Evolutionary conservation across 2,888 invertebrate genomes (phyloP).

Genomic region (Vanessa cardui): DNA sequence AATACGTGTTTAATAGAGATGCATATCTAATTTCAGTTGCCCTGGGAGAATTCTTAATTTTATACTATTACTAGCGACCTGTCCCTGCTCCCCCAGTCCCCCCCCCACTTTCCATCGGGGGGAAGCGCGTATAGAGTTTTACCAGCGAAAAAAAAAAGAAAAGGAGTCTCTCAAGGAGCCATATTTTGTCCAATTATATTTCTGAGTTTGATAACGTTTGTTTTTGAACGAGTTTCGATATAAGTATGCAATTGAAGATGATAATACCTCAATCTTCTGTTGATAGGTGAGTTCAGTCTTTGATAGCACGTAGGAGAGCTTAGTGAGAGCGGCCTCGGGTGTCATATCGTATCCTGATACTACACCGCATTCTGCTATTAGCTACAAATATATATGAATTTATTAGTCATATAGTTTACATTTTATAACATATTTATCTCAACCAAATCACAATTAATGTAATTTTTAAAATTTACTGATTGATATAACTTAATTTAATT

Average conservation of each 20-base stretch:
- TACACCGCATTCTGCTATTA: slow-evolving; percentile 86
- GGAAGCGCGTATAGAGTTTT: too few relatives aligned
- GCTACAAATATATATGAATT: slow-evolving; percentile 48
- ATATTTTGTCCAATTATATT: background rate
- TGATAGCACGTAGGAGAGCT: slow-evolving; percentile 94
- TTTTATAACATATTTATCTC: too few relatives aligned
- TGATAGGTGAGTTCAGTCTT: slow-evolving; percentile 86
- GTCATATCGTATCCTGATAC: slow-evolving; percentile 95
- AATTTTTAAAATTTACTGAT: too few relatives aligned
- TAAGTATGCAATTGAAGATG: background rate
- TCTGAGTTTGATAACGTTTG: background rate
- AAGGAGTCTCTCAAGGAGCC: background rate
- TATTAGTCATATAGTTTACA: too few relatives aligned
- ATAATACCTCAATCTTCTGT: slow-evolving; percentile 84
- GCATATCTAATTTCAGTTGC: too few relatives aligned
- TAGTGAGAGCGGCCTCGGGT: slow-evolving; percentile 95
- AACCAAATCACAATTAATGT: too few relatives aligned
- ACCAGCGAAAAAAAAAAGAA: too few relatives aligned
- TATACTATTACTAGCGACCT: too few relatives aligned
- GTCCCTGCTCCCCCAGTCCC: too few relatives aligned
- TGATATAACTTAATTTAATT: too few relatives aligned
- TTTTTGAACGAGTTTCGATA: background rate
- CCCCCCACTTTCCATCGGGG: too few relatives aligned
- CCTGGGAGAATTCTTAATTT: too few relatives aligned
- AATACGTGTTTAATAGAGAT: background rate